Conservation (phyloP, 2,113 vertebrate genomes). For the Ploceus nigricollis region DNA sequence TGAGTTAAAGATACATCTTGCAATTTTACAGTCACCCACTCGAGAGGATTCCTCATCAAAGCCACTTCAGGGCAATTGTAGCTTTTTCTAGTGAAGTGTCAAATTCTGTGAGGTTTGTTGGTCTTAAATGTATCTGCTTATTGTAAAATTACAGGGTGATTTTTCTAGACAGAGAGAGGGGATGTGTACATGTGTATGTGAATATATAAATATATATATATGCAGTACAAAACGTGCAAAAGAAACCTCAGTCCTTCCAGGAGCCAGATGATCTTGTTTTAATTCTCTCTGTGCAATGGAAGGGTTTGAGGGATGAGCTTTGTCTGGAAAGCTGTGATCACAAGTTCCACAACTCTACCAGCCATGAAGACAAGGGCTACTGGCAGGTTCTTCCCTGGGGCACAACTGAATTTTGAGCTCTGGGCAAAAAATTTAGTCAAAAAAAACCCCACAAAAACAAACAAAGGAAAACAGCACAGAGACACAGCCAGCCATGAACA, state of each 20-base stretch:
- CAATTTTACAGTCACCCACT: neutral
- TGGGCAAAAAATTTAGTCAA: neutral
- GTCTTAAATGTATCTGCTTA: neutral
- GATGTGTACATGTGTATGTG: fast-evolving
- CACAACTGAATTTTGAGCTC: neutral
- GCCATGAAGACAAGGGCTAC: neutral
- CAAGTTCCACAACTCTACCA: neutral
- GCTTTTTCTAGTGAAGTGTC: neutral
- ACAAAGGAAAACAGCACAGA: neutral
- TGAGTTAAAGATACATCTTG: neutral
- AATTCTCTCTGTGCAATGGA: neutral
- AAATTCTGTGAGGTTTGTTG: neutral
- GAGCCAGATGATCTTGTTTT: neutral
- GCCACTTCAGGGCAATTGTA: neutral
- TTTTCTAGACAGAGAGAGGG: neutral
- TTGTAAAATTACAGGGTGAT: neutral
- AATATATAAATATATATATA: neutral
- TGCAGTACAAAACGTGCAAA: neutral
- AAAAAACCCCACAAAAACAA: neutral
- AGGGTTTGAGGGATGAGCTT: neutral
- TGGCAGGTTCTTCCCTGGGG: neutral
- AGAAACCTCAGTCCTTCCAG: neutral
- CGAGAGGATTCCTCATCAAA: neutral
- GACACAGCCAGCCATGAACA: neutral
- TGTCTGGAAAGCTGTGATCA: neutral